Conservation (phyloP, 2,113 vertebrate genomes). For the Trematomus loennbergii region DNA sequence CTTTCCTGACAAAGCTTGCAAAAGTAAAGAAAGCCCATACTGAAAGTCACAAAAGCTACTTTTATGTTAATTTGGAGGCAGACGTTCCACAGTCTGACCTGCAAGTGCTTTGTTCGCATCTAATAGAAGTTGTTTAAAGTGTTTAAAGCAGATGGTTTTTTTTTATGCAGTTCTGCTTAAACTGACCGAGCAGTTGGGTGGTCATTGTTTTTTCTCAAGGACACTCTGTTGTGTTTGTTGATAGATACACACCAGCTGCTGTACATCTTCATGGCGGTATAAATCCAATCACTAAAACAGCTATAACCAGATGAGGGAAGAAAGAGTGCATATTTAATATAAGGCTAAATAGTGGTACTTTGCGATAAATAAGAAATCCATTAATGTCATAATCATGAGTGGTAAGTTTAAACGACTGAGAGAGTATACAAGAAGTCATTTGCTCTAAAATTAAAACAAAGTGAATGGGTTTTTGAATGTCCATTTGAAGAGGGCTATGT, state of each 20-base stretch:
- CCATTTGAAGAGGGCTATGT: slow-evolving; percentile 3
- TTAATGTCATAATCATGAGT: neutral
- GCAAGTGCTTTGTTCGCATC: slow-evolving; percentile 12
- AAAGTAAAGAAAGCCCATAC: neutral
- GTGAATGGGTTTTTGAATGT: neutral
- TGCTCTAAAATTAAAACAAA: neutral
- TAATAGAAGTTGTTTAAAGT: neutral
- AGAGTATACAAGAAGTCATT: neutral
- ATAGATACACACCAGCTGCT: slow-evolving; percentile 22
- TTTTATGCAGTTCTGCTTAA: slow-evolving; percentile 23
- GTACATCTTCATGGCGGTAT: slow-evolving; percentile 7
- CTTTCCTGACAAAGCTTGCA: neutral
- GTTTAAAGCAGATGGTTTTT: slow-evolving; percentile 27
- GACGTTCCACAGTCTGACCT: neutral
- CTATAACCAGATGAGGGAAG: neutral
- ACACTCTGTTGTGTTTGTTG: slow-evolving; percentile 18
- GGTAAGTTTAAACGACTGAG: neutral
- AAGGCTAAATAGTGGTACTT: neutral
- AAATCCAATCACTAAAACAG: slow-evolving; percentile 19
- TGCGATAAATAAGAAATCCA: neutral
- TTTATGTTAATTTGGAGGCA: neutral
- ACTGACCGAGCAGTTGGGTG: slow-evolving; percentile 19
- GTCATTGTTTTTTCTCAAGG: slow-evolving; percentile 37
- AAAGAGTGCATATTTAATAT: neutral
- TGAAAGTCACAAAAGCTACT: slow-evolving; percentile 20